Conservation (phyloP, 1,140 invertebrate species). For the Drosophila pectinifera region DNA sequence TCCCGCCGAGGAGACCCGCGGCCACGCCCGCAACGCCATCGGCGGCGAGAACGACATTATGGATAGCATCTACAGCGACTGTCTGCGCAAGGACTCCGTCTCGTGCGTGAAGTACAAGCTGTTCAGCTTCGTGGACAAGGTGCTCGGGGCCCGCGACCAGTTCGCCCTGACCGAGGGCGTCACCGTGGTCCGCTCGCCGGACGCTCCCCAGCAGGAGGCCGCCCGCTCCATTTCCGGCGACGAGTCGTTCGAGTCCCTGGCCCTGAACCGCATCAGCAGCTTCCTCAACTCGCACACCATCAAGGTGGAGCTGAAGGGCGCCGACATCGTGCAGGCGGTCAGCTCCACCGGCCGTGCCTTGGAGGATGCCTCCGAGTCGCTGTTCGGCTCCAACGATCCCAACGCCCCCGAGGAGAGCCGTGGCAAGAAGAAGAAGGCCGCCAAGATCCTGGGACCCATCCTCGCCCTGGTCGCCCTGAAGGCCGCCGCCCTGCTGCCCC, state of each 20-base stretch:
- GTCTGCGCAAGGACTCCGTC: constrained; percentile 91
- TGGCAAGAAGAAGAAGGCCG: constrained; percentile 92
- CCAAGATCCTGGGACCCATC: constrained; percentile 91
- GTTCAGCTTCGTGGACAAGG: constrained; percentile 93
- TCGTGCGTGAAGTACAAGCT: constrained; percentile 94
- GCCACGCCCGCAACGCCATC: constrained; percentile 87
- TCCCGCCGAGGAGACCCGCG: constrained; percentile 88
- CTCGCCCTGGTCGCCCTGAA: constrained; percentile 91
- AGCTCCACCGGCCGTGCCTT: constrained; percentile 91
- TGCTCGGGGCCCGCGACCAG: constrained; percentile 90
- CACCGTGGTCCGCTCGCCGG: constrained; percentile 91
- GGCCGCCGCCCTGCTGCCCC: constrained; percentile 90
- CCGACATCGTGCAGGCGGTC: constrained; percentile 92
- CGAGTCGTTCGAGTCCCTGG: constrained; percentile 89
- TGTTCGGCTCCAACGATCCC: constrained; percentile 86
- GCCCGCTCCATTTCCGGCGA: constrained; percentile 88
- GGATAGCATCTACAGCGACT: constrained; percentile 91
- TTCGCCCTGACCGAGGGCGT: constrained; percentile 92
- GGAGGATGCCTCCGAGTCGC: constrained; percentile 89
- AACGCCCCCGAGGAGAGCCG: constrained; percentile 88
- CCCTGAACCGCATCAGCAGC: constrained; percentile 88
- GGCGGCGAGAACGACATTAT: constrained; percentile 90
- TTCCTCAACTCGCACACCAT: constrained; percentile 92
- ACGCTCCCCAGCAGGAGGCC: constrained; percentile 87
- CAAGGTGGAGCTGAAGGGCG: constrained; percentile 93